Evolutionary conservation across 2,797 vertebrate genomes (phyloP).

Genomic region (Sebastes itinus): DNA sequence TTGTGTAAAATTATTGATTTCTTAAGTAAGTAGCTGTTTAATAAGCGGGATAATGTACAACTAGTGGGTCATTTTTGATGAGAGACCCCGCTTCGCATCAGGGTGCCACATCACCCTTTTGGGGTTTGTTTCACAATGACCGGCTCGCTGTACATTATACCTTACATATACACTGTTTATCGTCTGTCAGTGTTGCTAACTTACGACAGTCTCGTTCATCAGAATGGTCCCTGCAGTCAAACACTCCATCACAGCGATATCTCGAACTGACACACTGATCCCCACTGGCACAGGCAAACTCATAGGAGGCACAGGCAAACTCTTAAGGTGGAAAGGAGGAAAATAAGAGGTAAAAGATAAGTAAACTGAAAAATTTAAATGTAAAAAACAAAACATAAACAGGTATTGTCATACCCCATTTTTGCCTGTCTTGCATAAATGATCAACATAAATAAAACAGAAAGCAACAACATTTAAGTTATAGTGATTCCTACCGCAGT

Average conservation of each 20-base stretch:
- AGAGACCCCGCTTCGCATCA: too few species aligned
- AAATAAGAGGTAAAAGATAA: not conserved
- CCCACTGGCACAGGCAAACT: conserved; percentile 90
- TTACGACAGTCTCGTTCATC: conserved; percentile 92
- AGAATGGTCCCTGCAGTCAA: conserved; percentile 93
- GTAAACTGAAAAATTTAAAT: not conserved
- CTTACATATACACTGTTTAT: not conserved
- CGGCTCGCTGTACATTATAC: too few species aligned
- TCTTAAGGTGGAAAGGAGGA: conserved; percentile 71
- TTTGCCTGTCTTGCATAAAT: not conserved
- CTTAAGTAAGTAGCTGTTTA: too few species aligned
- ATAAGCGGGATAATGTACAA: too few species aligned
- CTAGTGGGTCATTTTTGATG: too few species aligned
- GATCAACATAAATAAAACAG: not conserved
- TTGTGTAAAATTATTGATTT: too few species aligned
- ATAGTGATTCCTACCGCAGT: conserved; percentile 84
- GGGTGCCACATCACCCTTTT: too few species aligned
- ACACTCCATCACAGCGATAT: conserved; percentile 91
- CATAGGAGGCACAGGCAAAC: conserved; percentile 84
- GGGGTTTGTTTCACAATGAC: too few species aligned
- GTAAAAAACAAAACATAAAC: not conserved
- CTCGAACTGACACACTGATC: conserved; percentile 84
- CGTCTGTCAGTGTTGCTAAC: conserved; percentile 48
- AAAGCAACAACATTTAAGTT: not conserved
- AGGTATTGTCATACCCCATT: too few species aligned